Percentiles rank a stretch among this genome's conserved stretches.
Conservation (phyloP, 2,113 vertebrate species). For the Chionomys nivalis region DNA sequence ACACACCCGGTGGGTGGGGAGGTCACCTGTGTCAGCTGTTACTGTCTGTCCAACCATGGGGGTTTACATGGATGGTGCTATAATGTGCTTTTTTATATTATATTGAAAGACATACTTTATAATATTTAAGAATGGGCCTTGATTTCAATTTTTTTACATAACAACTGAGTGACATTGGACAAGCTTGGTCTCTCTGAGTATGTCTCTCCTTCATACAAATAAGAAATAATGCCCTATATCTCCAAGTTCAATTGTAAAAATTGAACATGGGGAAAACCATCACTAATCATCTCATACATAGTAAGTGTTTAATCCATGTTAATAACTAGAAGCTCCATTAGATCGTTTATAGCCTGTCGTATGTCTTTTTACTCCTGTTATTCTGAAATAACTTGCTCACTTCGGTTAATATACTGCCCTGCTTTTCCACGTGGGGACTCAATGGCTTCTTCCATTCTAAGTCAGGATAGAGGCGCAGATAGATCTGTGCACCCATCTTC, state of each 20-base stretch:
- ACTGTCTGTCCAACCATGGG: neutral
- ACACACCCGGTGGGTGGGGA: neutral
- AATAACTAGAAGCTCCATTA: neutral
- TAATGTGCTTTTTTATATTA: neutral
- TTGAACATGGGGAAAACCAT: neutral
- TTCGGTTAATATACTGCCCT: neutral
- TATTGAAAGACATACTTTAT: neutral
- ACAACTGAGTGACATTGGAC: neutral
- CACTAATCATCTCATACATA: neutral
- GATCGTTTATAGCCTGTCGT: neutral
- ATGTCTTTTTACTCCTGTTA: accelerated
- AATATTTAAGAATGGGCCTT: neutral
- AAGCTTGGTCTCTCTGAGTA: neutral
- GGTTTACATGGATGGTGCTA: neutral
- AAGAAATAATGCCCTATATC: neutral
- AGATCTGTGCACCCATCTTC: neutral
- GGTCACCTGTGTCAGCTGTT: neutral
- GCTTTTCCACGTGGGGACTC: accelerated
- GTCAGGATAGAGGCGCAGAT: neutral
- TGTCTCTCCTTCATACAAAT: neutral
- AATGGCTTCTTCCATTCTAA: neutral
- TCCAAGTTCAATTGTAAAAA: neutral
- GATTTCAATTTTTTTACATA: neutral
- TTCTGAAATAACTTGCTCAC: neutral
- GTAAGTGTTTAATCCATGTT: neutral